These are phyloP conservation scores for Poecilia gillii DNA, from an alignment of 2,797 vertebrate genomes.

Conservation along the genomic window DNA sequence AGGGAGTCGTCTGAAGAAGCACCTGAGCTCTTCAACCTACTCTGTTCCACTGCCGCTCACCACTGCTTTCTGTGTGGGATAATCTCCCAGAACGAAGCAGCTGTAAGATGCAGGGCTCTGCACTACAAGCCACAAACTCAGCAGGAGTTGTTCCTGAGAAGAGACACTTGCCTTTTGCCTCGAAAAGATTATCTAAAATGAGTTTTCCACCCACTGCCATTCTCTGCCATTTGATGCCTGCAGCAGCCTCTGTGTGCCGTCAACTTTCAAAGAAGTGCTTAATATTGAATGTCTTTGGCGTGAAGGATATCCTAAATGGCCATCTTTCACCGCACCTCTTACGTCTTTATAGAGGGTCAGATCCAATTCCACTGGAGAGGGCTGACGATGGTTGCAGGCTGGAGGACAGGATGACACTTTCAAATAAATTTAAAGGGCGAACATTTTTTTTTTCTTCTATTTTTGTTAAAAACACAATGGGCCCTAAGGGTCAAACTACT, in stretches of 20 bases:
- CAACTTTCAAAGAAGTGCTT: constrained; percentile 52
- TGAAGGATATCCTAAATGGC: constrained; percentile 27
- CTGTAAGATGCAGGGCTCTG: constrained; percentile 19
- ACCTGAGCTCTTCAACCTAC: constrained; percentile 38
- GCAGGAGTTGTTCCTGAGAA: constrained; percentile 4
- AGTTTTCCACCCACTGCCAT: constrained; percentile 55
- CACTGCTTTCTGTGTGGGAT: constrained; percentile 21
- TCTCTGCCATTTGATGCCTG: constrained; percentile 47
- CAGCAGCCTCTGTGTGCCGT: constrained; percentile 24
- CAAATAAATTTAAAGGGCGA: constrained; percentile 20
- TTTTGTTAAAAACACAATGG: neutral
- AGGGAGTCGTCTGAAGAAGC: constrained; percentile 16
- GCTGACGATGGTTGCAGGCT: constrained; percentile 10
- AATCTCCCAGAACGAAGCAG: constrained; percentile 37
- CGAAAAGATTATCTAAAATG: constrained; percentile 51
- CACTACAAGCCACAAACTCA: constrained; percentile 19
- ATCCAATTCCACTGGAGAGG: constrained; percentile 2
- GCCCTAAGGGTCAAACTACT: constrained; percentile 3
- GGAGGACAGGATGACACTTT: constrained; percentile 4
- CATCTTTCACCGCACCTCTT: constrained; percentile 21
- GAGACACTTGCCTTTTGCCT: constrained; percentile 38
- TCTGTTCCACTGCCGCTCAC: constrained; percentile 10
- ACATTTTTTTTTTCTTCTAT: neutral
- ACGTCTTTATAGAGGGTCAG: constrained; percentile 9
- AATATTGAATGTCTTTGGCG: constrained; percentile 44